Evolutionary conservation across 2,888 invertebrate genomes (phyloP).

Genomic region (Deroplatys truncata): DNA sequence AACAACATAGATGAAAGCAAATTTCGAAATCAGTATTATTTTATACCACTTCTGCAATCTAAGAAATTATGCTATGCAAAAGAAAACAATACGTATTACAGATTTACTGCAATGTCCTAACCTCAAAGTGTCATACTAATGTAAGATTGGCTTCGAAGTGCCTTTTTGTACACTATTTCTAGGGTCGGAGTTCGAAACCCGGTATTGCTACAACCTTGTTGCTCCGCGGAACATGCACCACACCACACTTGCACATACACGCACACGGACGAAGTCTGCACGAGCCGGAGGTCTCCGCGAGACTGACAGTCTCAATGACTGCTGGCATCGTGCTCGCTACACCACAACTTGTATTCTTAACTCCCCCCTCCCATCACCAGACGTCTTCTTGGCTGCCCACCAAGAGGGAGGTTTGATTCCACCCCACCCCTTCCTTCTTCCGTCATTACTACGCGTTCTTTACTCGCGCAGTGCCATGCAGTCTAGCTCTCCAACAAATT

Average conservation of each 20-base stretch:
- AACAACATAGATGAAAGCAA: no score
- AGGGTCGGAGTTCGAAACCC: background rate
- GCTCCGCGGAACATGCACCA: background rate
- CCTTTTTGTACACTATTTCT: background rate
- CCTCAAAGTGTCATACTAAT: background rate
- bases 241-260: background rate
- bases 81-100: no score
- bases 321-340: background rate
- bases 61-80: no score
- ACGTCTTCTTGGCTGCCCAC: background rate
- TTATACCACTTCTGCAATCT: no score
- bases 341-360: background rate
- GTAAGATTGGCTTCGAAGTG: background rate
- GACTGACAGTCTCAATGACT: background rate
- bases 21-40: no score
- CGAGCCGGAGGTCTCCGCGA: background rate
- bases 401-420: background rate
- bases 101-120: background rate
- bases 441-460: background rate
- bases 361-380: background rate
- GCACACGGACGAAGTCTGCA: background rate
- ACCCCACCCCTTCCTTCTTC: background rate
- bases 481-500: no score
- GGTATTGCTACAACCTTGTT: background rate
- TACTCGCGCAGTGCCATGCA: no score